phyloP scores from a whole-genome alignment of 1,140 invertebrate genomes.

The Hyposmocoma kahamanoa region DNA sequence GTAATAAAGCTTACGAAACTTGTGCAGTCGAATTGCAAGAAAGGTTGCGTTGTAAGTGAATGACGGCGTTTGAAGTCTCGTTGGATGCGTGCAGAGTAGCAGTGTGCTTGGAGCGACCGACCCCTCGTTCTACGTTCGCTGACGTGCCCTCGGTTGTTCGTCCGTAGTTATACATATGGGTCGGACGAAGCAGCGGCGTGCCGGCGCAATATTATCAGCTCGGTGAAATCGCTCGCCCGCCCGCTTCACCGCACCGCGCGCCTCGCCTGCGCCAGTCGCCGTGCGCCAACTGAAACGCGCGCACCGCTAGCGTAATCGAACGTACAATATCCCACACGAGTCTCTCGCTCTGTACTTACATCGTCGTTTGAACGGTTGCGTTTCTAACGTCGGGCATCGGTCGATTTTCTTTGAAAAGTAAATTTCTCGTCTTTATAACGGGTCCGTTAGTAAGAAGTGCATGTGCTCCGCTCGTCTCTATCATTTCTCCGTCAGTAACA shows the following conservation, averaged over 20 bases:
- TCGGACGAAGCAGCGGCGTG: constrained; percentile 46
- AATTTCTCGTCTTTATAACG: not conserved
- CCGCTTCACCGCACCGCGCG: constrained; percentile 57
- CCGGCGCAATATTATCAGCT: constrained; percentile 67
- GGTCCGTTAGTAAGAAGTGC: constrained; percentile 25
- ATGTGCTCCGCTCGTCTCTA: constrained; percentile 41
- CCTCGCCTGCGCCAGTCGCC: constrained; percentile 66
- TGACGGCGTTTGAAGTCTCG: constrained; percentile 46
- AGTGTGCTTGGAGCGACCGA: constrained; percentile 30
- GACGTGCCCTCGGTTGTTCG: constrained; percentile 48
- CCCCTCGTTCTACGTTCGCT: constrained; percentile 47
- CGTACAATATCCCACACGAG: constrained; percentile 45
- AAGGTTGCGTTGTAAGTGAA: constrained; percentile 35
- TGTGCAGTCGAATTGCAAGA: not conserved
- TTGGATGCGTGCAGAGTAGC: constrained; percentile 46
- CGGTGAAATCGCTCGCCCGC: constrained; percentile 69
- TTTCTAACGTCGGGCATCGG: constrained; percentile 29
- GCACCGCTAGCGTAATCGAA: constrained; percentile 65
- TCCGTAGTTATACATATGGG: constrained; percentile 60
- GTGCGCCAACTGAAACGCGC: constrained; percentile 71
- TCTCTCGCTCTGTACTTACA: constrained; percentile 35
- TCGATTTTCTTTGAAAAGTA: constrained; percentile 13
- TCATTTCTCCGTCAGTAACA: constrained; percentile 43
- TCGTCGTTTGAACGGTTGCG: constrained; percentile 24
- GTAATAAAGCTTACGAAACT: not conserved